A percentile compares a stretch with the other conserved stretches of the same genome.
Conservation (phyloP, 2,888 invertebrate genomes). For the Ectemnius cavifrons region DNA sequence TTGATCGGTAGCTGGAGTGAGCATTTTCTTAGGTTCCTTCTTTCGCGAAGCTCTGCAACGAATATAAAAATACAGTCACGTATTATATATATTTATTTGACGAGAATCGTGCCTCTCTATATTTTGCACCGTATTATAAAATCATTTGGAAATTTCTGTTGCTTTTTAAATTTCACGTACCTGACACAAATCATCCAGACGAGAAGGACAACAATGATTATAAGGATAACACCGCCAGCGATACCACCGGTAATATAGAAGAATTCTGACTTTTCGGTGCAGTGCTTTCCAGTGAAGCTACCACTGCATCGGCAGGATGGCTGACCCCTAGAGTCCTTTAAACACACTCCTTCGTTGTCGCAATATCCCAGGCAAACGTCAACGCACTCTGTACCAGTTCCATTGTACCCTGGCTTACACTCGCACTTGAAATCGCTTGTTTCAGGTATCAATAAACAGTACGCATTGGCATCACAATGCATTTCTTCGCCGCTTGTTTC, state of each 20-base stretch:
- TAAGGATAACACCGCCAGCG: slow-evolving; percentile 94
- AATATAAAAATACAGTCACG: neutral
- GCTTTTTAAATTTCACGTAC: slow-evolving; percentile 74
- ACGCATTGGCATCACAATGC: slow-evolving; percentile 92
- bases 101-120: too few species aligned
- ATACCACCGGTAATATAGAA: slow-evolving; percentile 97
- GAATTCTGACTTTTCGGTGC: slow-evolving; percentile 95
- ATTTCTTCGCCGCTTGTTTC: slow-evolving; percentile 89
- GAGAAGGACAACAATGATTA: slow-evolving; percentile 93
- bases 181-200: slow-evolving; percentile 99
- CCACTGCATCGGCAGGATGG: slow-evolving; percentile 94
- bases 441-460: slow-evolving; percentile 90
- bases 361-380: slow-evolving; percentile 93
- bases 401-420: slow-evolving; percentile 95
- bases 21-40: slow-evolving; percentile 94
- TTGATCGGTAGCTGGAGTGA: slow-evolving; percentile 92
- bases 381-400: slow-evolving; percentile 89
- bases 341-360: slow-evolving; percentile 93
- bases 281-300: slow-evolving; percentile 93
- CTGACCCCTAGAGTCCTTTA: slow-evolving; percentile 89
- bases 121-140: too few species aligned
- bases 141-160: too few species aligned
- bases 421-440: slow-evolving; percentile 93
- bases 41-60: slow-evolving; percentile 86
- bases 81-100: neutral